Conservation (phyloP, 37 sponge, comb jelly and placozoan species). For the Corticium candelabrum region DNA sequence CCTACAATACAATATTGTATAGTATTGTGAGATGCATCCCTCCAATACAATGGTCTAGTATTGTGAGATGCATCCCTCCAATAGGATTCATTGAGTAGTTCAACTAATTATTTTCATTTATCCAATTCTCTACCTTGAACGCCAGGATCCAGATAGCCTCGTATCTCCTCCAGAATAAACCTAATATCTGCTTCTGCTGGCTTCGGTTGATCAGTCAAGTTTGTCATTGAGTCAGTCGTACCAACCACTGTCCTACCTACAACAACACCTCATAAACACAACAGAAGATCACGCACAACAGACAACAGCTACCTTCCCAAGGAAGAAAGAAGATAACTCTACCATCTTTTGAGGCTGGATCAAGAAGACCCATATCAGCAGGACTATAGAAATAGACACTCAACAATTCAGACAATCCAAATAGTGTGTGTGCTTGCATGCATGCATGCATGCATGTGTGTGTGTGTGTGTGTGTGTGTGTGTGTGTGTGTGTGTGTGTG, state of each 20-base stretch:
- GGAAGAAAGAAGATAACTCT: conserved; percentile 99
- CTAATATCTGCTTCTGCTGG: conserved; percentile 81
- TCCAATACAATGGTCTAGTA: too few species aligned
- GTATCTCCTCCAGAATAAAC: conserved; percentile 90
- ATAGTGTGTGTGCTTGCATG: conserved; percentile 3
- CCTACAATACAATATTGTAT: too few species aligned
- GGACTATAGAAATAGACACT: conserved; percentile 40
- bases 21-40: too few species aligned
- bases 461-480: not conserved
- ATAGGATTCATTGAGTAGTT: too few species aligned
- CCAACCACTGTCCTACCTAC: conserved; percentile 77
- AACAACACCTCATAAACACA: not conserved
- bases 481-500: too few species aligned
- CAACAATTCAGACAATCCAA: not conserved
- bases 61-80: too few species aligned
- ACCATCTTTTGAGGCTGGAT: conserved; percentile 93
- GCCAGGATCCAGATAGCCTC: conserved; percentile 76
- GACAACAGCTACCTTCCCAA: conserved; percentile 73
- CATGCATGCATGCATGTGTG: not conserved
- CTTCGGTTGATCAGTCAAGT: conserved; percentile 65
- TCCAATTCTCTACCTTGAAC: conserved; percentile 50
- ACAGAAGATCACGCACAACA: not conserved
- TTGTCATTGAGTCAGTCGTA: conserved; percentile 84
- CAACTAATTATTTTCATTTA: too few species aligned
- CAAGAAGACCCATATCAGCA: conserved; percentile 86